Evolutionary conservation across 1,140 invertebrate genomes (phyloP), one percentile per base, ranked within the genome.

Genomic region (Drosophila busckii): DNA sequence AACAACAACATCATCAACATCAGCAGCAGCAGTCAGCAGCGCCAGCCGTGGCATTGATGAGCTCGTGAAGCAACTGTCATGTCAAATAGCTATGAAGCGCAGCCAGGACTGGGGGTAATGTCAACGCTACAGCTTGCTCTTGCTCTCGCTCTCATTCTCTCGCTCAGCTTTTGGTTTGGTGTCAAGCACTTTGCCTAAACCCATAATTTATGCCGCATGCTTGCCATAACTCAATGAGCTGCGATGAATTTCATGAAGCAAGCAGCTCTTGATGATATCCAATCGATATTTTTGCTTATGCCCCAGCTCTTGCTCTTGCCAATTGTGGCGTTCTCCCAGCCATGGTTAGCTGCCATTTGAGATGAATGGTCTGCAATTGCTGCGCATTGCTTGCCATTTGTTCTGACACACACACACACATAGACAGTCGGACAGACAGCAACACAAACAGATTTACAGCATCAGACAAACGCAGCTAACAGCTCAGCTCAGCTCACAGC

Each of bases 331-430:
- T n/a, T n/a, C n/a, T n/a, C n/a, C 73, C 63, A 67, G 64, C 71
- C 67, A 76, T 78, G 80, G 73, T 54, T 71, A 63, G 73, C 66
- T 65, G 58, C 28, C 48, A 31, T 19, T 26, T 63, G 65, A 82
- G 73, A 80, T 82, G 75, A 80, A 80, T 80, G 78, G 75, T 69
- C 69, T 80, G 73, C 75, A 80, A 82, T 80, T 80, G 73, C n/a
- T 73, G 73, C 73, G 45, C 75, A 80, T 64, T 55, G 75, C 50
- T 48, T 45, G 53, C 64, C 75, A 80, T 80, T 80, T 80, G 73
- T 80, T 82, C 65, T 55, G 55, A 55, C 22, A 29, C 28, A 59
- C 37, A 22, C 61, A 41, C 56, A 34, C 20, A 22, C 9, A 8
- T 19, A 38, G n/a, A 22, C 15, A 2, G 8, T n/a, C 4, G 26